These are phyloP conservation scores for Bradypus variegatus DNA, from an alignment of 2,797 vertebrate genomes.

Conservation along the genomic window DNA sequence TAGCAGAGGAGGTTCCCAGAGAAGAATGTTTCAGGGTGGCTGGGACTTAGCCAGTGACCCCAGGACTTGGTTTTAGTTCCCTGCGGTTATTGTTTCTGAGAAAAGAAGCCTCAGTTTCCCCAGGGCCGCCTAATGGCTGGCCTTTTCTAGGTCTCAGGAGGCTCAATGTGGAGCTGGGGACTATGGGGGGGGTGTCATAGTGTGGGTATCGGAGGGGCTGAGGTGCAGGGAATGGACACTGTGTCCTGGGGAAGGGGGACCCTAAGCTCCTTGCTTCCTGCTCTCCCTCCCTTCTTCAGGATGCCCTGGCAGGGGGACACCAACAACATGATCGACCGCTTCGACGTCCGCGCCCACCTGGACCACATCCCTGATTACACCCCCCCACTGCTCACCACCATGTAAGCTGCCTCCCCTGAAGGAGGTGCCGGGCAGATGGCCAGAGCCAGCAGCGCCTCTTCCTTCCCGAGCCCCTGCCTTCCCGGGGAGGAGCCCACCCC, in stretches of 20 bases:
- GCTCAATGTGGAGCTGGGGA: not conserved
- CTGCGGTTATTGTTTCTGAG: not conserved
- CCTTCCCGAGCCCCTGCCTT: not conserved
- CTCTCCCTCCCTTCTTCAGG: constrained; percentile 70
- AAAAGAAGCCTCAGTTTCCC: not conserved
- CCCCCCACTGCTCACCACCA: constrained; percentile 83
- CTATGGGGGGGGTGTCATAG: too few relatives aligned
- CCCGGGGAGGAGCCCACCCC: not conserved
- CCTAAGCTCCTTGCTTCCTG: not conserved
- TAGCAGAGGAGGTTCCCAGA: not conserved
- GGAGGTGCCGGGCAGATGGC: not conserved
- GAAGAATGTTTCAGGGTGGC: not conserved
- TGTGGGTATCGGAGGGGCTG: not conserved
- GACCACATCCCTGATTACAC: constrained; percentile 94
- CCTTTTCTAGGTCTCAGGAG: not conserved
- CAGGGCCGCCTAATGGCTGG: not conserved
- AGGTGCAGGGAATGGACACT: not conserved
- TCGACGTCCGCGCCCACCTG: constrained; percentile 93
- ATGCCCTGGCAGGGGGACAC: constrained; percentile 98
- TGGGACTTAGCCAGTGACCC: too few relatives aligned
- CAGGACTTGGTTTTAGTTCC: not conserved
- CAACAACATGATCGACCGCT: constrained; percentile 97
- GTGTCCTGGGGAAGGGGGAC: not conserved
- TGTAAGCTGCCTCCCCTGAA: constrained; percentile 76
- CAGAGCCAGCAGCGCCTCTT: not conserved